Evolutionary conservation across 2,113 vertebrate species (phyloP).

Genomic region (Forbesichthys papilliferus): DNA sequence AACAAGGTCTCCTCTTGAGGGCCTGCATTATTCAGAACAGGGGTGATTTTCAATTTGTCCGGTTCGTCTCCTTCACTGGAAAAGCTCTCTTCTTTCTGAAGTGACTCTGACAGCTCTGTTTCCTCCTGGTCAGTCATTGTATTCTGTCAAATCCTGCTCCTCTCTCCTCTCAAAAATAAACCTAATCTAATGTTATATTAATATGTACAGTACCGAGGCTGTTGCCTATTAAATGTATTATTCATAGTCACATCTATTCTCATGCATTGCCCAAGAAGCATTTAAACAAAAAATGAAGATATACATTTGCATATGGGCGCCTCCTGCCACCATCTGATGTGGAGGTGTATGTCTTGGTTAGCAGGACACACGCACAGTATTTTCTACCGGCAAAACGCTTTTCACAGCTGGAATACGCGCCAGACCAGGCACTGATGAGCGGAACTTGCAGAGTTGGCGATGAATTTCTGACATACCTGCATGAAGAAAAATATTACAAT

Average conservation of each 20-base stretch:
- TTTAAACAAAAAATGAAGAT: background rate
- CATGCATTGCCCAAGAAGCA: conserved; percentile 19
- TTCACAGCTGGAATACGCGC: conserved; percentile 28
- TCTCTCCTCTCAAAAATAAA: conserved; percentile 2
- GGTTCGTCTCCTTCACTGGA: conserved; percentile 63
- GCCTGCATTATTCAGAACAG: conserved; percentile 68
- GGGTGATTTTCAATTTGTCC: conserved; percentile 79
- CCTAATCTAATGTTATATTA: conserved; percentile 1
- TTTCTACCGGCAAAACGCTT: background rate
- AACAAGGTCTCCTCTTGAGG: conserved; percentile 57
- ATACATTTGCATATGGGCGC: conserved; percentile 22
- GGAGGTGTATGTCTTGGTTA: conserved; percentile 20
- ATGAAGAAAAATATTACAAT: conserved; percentile 32
- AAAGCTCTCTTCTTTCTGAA: conserved; percentile 50
- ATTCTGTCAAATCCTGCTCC: conserved; percentile 9
- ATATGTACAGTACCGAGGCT: conserved; percentile 41
- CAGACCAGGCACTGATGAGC: conserved; percentile 3
- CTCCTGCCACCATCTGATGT: conserved; percentile 36
- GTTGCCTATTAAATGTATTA: conserved; percentile 40
- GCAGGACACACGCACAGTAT: conserved; percentile 21
- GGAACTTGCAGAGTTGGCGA: conserved; percentile 16
- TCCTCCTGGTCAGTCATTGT: conserved; percentile 70
- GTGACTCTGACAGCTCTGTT: conserved; percentile 60
- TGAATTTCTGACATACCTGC: conserved; percentile 42
- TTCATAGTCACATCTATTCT: conserved; percentile 42